Evolutionary conservation across 2,797 vertebrate species (phyloP), one percentile per base, ranked within the genome.

Genomic region (Pseudochaenichthys georgianus): DNA sequence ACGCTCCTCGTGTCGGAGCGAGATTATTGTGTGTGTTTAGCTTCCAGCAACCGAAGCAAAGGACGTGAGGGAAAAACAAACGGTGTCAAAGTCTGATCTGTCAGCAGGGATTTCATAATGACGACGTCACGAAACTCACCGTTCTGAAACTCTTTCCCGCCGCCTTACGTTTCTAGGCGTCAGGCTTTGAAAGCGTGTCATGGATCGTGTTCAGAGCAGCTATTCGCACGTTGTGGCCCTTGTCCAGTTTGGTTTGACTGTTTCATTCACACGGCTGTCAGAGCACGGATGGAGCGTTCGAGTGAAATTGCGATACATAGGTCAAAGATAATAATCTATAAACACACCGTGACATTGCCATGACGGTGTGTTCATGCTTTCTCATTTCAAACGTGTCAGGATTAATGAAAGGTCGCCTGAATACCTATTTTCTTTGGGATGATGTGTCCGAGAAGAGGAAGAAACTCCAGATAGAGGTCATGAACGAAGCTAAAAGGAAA

Each of bases 1-100:
- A 71, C n/a, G 48, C 47, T 83, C 65, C 65, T 54, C 19, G 3
- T 75, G 78, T 80, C 69, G 60, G 42, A 86, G 75, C 69, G 21
- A 0, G n/a, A 75, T 60, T 77, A 71, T 77, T 81, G 57, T 47
- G 43, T 60, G 45, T 82, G 63, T 64, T 70, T 69, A 62, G 72
- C 70, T 76, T 81, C 47, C 2, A 48, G 46, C 65, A 6, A 74
- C 63, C 75, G 83, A 81, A 79, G 85, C 76, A 85, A 62, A 78
- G 47, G 57, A 68, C 63, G 65, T 52, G 59, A 59, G 68, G 21
- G 16, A 19, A 66, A 76, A 81, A 80, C 73, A 77, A 87, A 80
- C 66, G n/a, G n/a, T n/a, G n/a, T n/a, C n/a, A n/a, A n/a, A n/a
- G 70, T 81, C 73, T 2, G 21, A 21, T 79, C 69, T 80, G 80